A percentile compares a stretch with the other conserved stretches of the same genome.
Conservation (phyloP, 2,888 invertebrate genomes). For the Epinotia nisella region DNA sequence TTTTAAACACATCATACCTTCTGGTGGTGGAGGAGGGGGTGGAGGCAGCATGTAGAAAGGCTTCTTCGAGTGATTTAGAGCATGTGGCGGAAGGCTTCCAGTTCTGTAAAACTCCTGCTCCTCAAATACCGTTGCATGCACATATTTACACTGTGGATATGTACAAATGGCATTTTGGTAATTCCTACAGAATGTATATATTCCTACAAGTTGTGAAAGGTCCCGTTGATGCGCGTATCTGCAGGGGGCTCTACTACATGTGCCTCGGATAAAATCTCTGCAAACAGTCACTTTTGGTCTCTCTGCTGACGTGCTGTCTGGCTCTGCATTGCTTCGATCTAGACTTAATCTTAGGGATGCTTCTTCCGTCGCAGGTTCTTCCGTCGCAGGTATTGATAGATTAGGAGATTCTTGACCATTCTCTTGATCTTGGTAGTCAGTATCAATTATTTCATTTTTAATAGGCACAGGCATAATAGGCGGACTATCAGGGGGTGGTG, state of each 20-base stretch:
- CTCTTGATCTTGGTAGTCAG: slow-evolving; percentile 49
- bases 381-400: neutral
- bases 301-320: slow-evolving; percentile 11
- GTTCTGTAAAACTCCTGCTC: slow-evolving; percentile 68
- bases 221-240: slow-evolving; percentile 65
- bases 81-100: slow-evolving; percentile 63
- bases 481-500: slow-evolving; percentile 60
- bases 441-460: slow-evolving; percentile 60
- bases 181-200: slow-evolving; percentile 70
- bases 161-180: slow-evolving; percentile 66
- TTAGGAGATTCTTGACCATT: slow-evolving; percentile 34
- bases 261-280: slow-evolving; percentile 66
- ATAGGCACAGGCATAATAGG: slow-evolving; percentile 48
- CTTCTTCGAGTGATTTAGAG: slow-evolving; percentile 61
- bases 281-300: slow-evolving; percentile 57
- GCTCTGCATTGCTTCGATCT: slow-evolving; percentile 20
- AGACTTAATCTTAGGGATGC: slow-evolving; percentile 16
- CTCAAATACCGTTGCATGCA: slow-evolving; percentile 71
- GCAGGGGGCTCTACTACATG: slow-evolving; percentile 61
- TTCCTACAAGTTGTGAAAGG: slow-evolving; percentile 59
- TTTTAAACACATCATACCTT: too few relatives aligned
- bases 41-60: slow-evolving; percentile 43
- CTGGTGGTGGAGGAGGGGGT: slow-evolving; percentile 54
- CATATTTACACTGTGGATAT: slow-evolving; percentile 65
- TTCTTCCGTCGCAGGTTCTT: slow-evolving; percentile 16